Percentiles rank a stretch among this genome's conserved stretches.
Evolutionary conservation across 2,113 vertebrate species (phyloP).

Genomic region (Prunella himalayana): DNA sequence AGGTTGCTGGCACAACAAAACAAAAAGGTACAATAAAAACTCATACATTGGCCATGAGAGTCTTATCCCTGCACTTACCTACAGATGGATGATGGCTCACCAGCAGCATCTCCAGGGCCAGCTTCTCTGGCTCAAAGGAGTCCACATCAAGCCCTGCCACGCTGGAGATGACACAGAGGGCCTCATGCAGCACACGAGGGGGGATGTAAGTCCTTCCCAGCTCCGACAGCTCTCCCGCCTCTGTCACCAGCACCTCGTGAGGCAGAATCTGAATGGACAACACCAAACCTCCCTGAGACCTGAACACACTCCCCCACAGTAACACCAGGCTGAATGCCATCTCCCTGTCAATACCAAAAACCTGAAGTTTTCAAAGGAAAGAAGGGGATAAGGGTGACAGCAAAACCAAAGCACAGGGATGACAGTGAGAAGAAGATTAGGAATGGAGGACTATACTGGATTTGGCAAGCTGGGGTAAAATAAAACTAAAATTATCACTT

Average conservation of each 20-base stretch:
- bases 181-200: conserved; percentile 85
- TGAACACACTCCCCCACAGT: neutral
- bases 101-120: conserved; percentile 87
- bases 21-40: neutral
- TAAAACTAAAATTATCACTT: neutral
- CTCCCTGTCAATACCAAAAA: neutral
- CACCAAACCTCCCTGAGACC: neutral
- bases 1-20: neutral
- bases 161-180: conserved; percentile 82
- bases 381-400: neutral
- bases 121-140: conserved; percentile 74
- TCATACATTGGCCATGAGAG: neutral
- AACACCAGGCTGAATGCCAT: neutral
- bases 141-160: conserved; percentile 81
- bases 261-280: conserved; percentile 78
- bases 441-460: neutral
- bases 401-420: neutral
- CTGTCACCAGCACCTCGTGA: conserved; percentile 78
- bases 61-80: conserved; percentile 66
- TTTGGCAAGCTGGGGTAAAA: neutral
- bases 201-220: conserved; percentile 77
- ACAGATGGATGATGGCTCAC: conserved; percentile 90
- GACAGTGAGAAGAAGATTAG: neutral
- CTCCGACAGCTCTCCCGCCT: conserved; percentile 85
- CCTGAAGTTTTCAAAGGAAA: neutral